Base-by-base conservation (phyloP, 2,888 invertebrate species). In the Neria commutata region DNA sequence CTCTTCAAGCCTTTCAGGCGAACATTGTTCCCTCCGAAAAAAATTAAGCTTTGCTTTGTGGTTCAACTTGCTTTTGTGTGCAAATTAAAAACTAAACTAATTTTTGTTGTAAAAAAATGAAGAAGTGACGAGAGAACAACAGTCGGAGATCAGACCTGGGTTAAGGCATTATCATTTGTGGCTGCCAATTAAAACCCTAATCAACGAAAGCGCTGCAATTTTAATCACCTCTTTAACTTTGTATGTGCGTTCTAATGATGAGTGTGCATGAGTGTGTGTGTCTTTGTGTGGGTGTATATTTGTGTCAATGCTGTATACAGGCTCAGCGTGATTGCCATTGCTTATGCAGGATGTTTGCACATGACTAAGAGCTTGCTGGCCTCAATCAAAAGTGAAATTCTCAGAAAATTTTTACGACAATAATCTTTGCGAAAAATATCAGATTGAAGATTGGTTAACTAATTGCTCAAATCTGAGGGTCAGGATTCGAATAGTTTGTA, bases 1-100 rank as follows among this genome's bases (percentile, higher is more conserved):
- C 73, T 71, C 73, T n/a, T n/a, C n/a, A n/a, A n/a, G n/a, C n/a
- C n/a, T n/a, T n/a, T n/a, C n/a, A n/a, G 71, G 70, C 74, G 71
- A 74, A 71, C 74, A 71, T 70, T 71, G 67, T 61, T 64, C 55
- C 70, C n/a, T n/a, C n/a, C n/a, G n/a, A n/a, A n/a, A n/a, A n/a
- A 71, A 74, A 71, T 71, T 73, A 74, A 71, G 71, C 73, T 74
- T 68, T 70, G 58, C 61, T 45, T 58, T 60, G 42, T 19, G 16
- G 8, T 14, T 8, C 8, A 37, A n/a, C 4, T n/a, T 19, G 4
- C 21, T 42, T 5, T 2, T 42, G 3, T 42, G 42, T 19, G 42
- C 21, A 42, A 42, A 42, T 42, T 42, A 42, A 42, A 42, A 42
- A 42, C 21, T 42, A 42, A 42, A 42, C 21, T 42, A 19, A 21